Evolutionary conservation across 1,140 invertebrate species (phyloP), one percentile per base, ranked within the genome.

Genomic region (Potamilus streckersoni): DNA sequence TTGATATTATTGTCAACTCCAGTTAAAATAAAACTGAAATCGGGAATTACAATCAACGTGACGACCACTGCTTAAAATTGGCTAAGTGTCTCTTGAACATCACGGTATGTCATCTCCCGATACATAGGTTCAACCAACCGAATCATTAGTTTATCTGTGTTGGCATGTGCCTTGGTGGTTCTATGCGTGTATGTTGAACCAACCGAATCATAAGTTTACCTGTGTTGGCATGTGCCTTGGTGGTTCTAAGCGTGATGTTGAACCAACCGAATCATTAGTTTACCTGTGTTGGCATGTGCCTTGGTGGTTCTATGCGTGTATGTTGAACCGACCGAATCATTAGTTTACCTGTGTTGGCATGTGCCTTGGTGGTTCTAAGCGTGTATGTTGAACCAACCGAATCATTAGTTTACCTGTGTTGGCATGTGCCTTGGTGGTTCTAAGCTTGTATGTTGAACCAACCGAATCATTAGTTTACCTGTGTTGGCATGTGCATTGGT

Each of bases 131-230:
- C 0, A 49, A 8, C 17, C 59, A 61, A 27, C 23, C 3, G 64
- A 15, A 5, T 69, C 20, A 62, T 4, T 49, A 38, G 58, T 71
- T 57, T 64, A 86, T 85, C 84, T 88, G 86, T 14, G 84, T 80
- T 31, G 81, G 86, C 0, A 87, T 84, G 71, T 79, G 83, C 27
- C 76, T 64, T 1, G 86, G 86, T 17, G 86, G 85, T 71, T 88
- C 86, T 55, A 88, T 82, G 60, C 86, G 78, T 64, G 87, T 88
- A 73, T n/a, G n/a, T n/a, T n/a, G n/a, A n/a, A n/a, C n/a, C n/a
- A n/a, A n/a, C n/a, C n/a, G 64, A 15, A 5, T 69, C 20, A 62
- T 4, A 23, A 38, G 58, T 71, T 57, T 64, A 86, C 86, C 84
- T 88, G 86, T 14, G 84, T 80, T 31, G 81, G 86, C 0, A 87